Conservation (phyloP, 1,140 invertebrate species). For the Temnothorax nylanderi region DNA sequence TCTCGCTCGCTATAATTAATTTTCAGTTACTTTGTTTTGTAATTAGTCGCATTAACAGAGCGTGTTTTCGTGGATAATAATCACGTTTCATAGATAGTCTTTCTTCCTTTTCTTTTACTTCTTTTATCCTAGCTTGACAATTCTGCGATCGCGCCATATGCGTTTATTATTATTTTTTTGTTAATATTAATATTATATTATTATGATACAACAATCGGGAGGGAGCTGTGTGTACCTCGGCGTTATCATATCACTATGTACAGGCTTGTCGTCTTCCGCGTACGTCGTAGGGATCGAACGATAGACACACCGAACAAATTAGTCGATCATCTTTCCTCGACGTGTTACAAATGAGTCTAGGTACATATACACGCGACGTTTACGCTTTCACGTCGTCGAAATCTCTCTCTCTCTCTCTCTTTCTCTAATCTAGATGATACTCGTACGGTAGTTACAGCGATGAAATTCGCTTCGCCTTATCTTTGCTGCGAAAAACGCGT, state of each 20-base stretch:
- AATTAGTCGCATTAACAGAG: conserved; percentile 79
- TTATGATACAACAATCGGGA: conserved; percentile 70
- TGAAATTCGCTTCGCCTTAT: conserved; percentile 2
- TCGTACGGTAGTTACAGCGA: conserved; percentile 45
- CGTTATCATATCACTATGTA: conserved; percentile 64
- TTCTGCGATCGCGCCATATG: conserved; percentile 56
- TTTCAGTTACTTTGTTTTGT: conserved; percentile 75
- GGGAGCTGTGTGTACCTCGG: conserved; percentile 69
- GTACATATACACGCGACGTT: conserved; percentile 62
- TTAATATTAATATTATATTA: conserved; percentile 52
- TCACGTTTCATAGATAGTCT: conserved; percentile 66
- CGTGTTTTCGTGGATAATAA: conserved; percentile 76
- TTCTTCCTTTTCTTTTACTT: conserved; percentile 15
- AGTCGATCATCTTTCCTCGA: conserved; percentile 32
- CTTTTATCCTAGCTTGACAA: conserved; percentile 36
- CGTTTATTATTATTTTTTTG: conserved; percentile 52
- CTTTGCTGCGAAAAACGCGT: conserved; percentile 11
- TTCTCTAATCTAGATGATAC: conserved; percentile 58
- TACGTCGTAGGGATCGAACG: conserved; percentile 51
- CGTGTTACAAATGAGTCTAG: conserved; percentile 65
- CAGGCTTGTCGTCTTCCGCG: conserved; percentile 59
- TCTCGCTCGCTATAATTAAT: conserved; percentile 82
- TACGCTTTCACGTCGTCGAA: conserved; percentile 52
- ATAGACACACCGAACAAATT: conserved; percentile 63
- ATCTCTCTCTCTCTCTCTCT: neutral